Evolutionary conservation across 2,113 vertebrate genomes (phyloP), one percentile per base, ranked within the genome.

Genomic region (Malurus melanocephalus): DNA sequence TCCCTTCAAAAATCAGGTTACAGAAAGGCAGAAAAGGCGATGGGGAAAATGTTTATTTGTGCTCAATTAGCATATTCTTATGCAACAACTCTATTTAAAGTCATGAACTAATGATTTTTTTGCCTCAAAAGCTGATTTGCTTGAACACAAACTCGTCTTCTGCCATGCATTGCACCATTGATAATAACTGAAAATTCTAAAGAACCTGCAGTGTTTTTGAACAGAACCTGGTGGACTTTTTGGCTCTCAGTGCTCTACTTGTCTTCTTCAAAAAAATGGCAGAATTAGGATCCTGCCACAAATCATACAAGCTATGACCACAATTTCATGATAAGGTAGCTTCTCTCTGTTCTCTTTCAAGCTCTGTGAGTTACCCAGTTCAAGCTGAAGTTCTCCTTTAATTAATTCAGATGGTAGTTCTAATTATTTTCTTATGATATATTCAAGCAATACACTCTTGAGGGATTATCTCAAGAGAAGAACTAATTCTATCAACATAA

Each of bases 1-100:
- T 13, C 21, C 19, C 21, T 72, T 72, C 51, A 68, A 80, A 95
- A 94, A 88, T 72, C 61, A 80, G 80, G 90, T 65, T 91, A 83
- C 9, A 68, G 35, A 27, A 72, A 66, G 17, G 40, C 51, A 59
- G 74, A 80, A 73, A 42, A 76, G 28, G 32, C 1, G 0, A 59
- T 7, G 3, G 11, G 33, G 21, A 75, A 86, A 74, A 88, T 2
- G 2, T 42, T 74, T 77, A 45, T 92, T 91, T 61, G 30, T 59
- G 38, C 24, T 40, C 27, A 69, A 66, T 84, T 52, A 73, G 22
- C 0, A 2, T 68, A 51, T 42, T 59, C 46, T 93, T 93, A 68
- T 33, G 28, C 40, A 94, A 94, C 35, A 79, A 46, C 55, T 65
- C 55, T 32, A 46, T 11, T 35, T 38, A 38, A 62, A 85, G 45